Percentiles rank a stretch among this genome's conserved stretches.
These are phyloP conservation scores for Erynnis tages DNA, from an alignment of 2,888 invertebrate genomes.

Conservation along the genomic window DNA sequence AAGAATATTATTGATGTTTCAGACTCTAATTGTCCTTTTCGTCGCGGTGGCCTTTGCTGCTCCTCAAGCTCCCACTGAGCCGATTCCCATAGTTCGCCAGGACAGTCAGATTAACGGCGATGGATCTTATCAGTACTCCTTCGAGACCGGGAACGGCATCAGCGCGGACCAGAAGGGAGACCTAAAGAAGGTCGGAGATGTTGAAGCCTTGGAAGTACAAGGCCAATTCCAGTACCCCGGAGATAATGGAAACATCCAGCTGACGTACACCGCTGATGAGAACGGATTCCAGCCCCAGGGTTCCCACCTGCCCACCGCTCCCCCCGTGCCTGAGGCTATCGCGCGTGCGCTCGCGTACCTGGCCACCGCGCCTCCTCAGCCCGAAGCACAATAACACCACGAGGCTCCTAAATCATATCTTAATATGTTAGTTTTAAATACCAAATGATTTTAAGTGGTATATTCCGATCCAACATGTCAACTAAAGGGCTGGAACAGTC, in stretches of 20 bases:
- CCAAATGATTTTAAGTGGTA: conserved; percentile 6
- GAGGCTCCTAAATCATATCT: no score
- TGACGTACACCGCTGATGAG: conserved; percentile 86
- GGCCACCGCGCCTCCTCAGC: conserved; percentile 82
- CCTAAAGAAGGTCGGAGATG: conserved; percentile 81
- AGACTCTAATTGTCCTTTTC: conserved; percentile 65
- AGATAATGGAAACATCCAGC: conserved; percentile 83
- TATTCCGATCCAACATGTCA: conserved; percentile 6
- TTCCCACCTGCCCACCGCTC: conserved; percentile 84
- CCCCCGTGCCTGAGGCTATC: conserved; percentile 87
- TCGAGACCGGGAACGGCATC: conserved; percentile 86
- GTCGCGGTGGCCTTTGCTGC: conserved; percentile 60
- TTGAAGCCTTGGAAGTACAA: conserved; percentile 80
- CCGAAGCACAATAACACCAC: conserved; percentile 36
- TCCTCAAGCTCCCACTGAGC: conserved; percentile 63
- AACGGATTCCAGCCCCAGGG: conserved; percentile 86
- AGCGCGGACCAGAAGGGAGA: conserved; percentile 82
- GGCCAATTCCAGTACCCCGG: conserved; percentile 85
- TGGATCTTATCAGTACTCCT: conserved; percentile 83
- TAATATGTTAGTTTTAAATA: no score
- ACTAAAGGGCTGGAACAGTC: not conserved
- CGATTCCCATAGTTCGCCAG: conserved; percentile 80
- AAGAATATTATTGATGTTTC: conserved; percentile 35
- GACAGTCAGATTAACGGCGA: conserved; percentile 82
- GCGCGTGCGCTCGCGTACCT: conserved; percentile 84